Conservation (phyloP, 1,140 invertebrate species). For the Gryon sp. region DNA sequence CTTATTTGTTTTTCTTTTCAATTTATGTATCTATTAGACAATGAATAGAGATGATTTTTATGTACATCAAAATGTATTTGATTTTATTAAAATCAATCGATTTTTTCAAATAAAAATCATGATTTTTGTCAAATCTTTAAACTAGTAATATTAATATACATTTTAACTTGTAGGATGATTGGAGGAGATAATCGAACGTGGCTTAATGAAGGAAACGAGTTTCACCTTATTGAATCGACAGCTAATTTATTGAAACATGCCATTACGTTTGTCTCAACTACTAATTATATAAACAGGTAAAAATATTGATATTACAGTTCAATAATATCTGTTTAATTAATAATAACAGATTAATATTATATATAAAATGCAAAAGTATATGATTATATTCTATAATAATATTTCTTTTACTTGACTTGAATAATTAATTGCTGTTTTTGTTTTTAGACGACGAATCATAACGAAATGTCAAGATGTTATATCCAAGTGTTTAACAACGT, state of each 20-base stretch:
- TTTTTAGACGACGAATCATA: conserved; percentile 81
- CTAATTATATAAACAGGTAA: conserved; percentile 80
- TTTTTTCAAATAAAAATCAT: not conserved
- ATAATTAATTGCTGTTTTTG: conserved; percentile 31
- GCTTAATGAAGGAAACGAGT: conserved; percentile 88
- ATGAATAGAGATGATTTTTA: too few relatives aligned
- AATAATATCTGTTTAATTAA: conserved; percentile 1
- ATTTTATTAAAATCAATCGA: too few relatives aligned
- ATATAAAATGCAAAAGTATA: too few relatives aligned
- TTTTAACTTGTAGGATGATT: conserved; percentile 80
- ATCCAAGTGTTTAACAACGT: conserved; percentile 83
- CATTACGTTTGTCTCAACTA: conserved; percentile 79
- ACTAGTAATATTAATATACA: conserved; percentile 12
- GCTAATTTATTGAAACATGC: conserved; percentile 84
- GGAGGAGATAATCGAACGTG: conserved; percentile 87
- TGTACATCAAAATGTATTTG: too few relatives aligned
- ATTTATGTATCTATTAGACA: too few relatives aligned
- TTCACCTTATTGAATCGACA: conserved; percentile 86
- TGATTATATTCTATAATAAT: too few relatives aligned
- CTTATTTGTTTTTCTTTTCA: conserved; percentile 1
- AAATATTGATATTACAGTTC: conserved; percentile 38
- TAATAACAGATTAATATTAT: too few relatives aligned
- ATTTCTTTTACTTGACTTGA: too few relatives aligned
- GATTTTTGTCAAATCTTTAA: conserved; percentile 8
- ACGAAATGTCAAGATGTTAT: conserved; percentile 85